Percentiles rank a stretch among this genome's conserved stretches.
Evolutionary conservation across 64 coral and sea anemone species (phyloP).

Genomic region (Pachyseris speciosa): DNA sequence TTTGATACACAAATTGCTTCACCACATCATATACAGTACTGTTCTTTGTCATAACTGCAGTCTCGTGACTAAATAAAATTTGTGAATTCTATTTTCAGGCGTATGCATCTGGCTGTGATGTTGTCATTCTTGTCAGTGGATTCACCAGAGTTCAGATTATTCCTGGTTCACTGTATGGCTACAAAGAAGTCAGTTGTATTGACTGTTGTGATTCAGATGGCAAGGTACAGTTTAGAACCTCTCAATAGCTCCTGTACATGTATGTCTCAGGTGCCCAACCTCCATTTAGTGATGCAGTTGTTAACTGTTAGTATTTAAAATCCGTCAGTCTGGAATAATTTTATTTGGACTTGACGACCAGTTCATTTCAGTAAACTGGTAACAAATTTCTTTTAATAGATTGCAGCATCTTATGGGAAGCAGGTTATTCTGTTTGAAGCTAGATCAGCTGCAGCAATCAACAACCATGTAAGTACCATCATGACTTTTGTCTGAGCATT

Average conservation of each 20-base stretch:
- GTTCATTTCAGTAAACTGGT: neutral
- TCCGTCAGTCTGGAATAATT: too few species aligned
- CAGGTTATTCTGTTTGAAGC: slow-evolving; percentile 87
- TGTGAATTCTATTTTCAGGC: slow-evolving; percentile 54
- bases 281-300: too few species aligned
- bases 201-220: slow-evolving; percentile 94
- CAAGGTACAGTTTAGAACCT: slow-evolving; percentile 63
- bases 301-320: too few species aligned
- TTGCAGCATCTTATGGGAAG: slow-evolving; percentile 95
- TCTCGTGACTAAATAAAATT: too few species aligned
- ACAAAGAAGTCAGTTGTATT: slow-evolving; percentile 96
- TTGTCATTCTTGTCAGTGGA: slow-evolving; percentile 92
- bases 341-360: too few species aligned
- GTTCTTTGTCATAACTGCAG: too few species aligned
- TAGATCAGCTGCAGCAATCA: slow-evolving; percentile 57
- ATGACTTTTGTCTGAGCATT: neutral
- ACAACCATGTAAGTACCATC: slow-evolving; percentile 64
- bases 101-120: slow-evolving; percentile 99
- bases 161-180: slow-evolving; percentile 91
- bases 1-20: too few species aligned
- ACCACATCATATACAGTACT: too few species aligned
- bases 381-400: slow-evolving; percentile 53
- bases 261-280: too few species aligned
- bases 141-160: slow-evolving; percentile 96
- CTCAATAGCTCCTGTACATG: too few species aligned